Conservation (phyloP, 2,113 vertebrate genomes). For the Gavialis gangeticus region DNA sequence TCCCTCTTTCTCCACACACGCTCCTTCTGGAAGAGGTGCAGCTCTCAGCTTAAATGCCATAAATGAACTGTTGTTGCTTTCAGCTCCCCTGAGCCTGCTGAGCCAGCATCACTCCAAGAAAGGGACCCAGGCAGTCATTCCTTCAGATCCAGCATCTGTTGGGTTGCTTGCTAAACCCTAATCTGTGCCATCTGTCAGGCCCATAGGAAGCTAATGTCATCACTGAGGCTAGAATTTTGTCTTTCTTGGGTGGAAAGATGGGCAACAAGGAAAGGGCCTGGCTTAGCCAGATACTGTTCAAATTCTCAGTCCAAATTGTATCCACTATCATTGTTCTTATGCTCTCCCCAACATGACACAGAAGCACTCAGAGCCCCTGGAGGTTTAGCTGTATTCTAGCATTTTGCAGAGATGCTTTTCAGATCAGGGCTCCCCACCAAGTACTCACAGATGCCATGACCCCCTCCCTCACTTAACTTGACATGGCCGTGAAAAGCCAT, state of each 20-base stretch:
- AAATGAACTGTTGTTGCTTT: background rate
- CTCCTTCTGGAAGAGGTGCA: background rate
- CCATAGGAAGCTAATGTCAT: background rate
- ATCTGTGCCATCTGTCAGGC: background rate
- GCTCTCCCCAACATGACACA: background rate
- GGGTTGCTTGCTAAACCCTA: background rate
- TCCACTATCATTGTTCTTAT: too few species aligned
- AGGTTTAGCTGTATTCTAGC: background rate
- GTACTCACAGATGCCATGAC: background rate
- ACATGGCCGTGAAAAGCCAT: background rate
- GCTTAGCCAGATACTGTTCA: background rate
- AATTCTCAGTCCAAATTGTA: background rate
- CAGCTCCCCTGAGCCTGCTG: background rate
- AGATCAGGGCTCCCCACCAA: background rate
- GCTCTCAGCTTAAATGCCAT: too few species aligned
- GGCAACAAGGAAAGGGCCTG: background rate
- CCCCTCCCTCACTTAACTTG: background rate
- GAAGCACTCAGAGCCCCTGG: background rate
- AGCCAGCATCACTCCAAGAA: background rate
- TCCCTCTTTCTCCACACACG: background rate
- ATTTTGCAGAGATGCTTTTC: background rate
- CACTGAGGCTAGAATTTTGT: background rate
- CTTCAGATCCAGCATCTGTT: background rate
- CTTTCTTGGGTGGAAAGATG: background rate
- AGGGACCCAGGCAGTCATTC: background rate